Evolutionary conservation across 2,797 vertebrate species (phyloP), one percentile per base, ranked within the genome.

Genomic region (Epinephelus coioides): DNA sequence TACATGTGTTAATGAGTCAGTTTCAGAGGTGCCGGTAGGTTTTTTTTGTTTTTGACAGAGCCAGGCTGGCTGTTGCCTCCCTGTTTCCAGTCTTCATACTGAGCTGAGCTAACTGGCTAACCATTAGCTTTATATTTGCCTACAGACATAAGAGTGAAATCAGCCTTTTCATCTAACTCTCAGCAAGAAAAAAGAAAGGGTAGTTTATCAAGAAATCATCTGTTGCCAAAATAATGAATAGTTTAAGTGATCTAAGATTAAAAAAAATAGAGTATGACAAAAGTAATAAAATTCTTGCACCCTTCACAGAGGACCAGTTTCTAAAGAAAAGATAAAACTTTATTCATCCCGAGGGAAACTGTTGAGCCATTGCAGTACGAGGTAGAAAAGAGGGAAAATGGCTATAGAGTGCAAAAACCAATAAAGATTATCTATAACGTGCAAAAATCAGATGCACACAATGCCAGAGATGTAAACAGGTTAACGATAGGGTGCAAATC

Each of bases 211-310:
- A 25, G 15, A 59, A 55, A 62, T 47, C 0, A 49, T 63, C 27
- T 38, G 55, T 49, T 61, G 50, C 8, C 55, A 10, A 59, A 60
- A 27, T 63, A 10, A 19, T 73, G 59, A 77, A 71, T 46, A 73
- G 53, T 65, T 63, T 44, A 40, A 12, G 2, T n/a, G 54, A 50
- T 53, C n/a, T 69, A 12, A 55, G 56, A 46, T 38, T 25, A 4
- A 50, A 34, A 23, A 46, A 53, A 27, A 62, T 13, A 27, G 5
- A 64, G 21, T 40, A 21, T 27, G 57, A 51, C 49, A 61, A 25
- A 30, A 47, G 21, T 2, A 18, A 10, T 14, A 6, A 19, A 60
- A 19, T 0, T n/a, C 27, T 54, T 59, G 5, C 3, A 6, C 7
- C 21, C 13, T 34, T 10, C 3, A 34, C 30, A 49, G 44, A 49